phyloP scores from a whole-genome alignment of 2,888 invertebrate genomes.

The Norana najaformis region DNA sequence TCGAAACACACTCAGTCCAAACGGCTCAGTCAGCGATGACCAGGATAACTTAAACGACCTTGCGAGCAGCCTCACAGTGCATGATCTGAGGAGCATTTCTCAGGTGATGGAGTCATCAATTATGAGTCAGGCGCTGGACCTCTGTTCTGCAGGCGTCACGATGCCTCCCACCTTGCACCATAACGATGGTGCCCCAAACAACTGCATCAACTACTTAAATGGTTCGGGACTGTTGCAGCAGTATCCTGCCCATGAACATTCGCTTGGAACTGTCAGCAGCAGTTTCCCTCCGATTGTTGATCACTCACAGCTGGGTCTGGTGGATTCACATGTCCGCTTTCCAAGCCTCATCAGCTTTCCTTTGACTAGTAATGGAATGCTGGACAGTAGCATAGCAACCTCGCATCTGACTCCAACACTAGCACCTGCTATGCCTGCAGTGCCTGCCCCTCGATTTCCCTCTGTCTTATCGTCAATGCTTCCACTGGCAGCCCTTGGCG shows the following conservation, averaged over 20 bases:
- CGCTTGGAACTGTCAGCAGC: neutral
- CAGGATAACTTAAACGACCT: slow-evolving; percentile 40
- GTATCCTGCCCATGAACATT: neutral
- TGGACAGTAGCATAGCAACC: neutral
- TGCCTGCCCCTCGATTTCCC: neutral
- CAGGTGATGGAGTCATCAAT: slow-evolving; percentile 36
- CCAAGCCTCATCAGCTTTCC: neutral
- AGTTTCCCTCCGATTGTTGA: neutral
- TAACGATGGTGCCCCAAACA: neutral
- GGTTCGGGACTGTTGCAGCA: neutral
- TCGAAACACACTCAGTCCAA: slow-evolving; percentile 39
- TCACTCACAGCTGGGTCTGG: neutral
- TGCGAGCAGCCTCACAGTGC: slow-evolving; percentile 39
- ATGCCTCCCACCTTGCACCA: neutral
- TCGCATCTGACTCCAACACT: neutral
- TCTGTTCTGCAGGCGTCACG: neutral
- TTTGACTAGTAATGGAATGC: neutral
- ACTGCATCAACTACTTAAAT: slow-evolving; percentile 1
- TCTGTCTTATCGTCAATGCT: slow-evolving; percentile 7
- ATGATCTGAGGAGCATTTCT: slow-evolving; percentile 39
- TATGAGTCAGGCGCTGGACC: neutral
- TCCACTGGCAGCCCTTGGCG: slow-evolving; percentile 1
- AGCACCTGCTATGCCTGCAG: neutral
- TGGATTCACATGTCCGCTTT: neutral
- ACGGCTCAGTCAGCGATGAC: slow-evolving; percentile 35